A percentile compares a stretch with the other conserved stretches of the same genome.
Evolutionary conservation across 2,888 invertebrate genomes (phyloP).

Genomic region (Campoplex capitator): DNA sequence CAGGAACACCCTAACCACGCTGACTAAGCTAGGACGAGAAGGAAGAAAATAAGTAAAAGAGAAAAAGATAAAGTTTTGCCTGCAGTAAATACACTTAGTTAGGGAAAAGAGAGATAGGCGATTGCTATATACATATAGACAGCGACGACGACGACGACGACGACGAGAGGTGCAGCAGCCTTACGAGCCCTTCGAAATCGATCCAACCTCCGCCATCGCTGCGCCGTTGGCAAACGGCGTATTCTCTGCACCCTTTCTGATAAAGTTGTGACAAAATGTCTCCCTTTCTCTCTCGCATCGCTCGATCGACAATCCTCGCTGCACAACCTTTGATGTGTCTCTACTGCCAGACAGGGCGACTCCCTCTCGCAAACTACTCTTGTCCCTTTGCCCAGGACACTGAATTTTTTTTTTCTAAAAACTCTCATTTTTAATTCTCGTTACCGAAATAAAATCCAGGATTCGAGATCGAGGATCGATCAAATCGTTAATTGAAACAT

Average conservation of each 20-base stretch:
- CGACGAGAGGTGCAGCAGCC: slow-evolving; percentile 62
- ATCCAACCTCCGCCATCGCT: slow-evolving; percentile 64
- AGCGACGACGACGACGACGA: neutral
- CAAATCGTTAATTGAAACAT: neutral
- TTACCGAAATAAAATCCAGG: neutral
- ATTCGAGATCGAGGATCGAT: neutral
- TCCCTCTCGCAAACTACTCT: slow-evolving; percentile 20
- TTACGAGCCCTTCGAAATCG: slow-evolving; percentile 66
- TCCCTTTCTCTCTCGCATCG: slow-evolving; percentile 22
- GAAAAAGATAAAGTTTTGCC: slow-evolving; percentile 49
- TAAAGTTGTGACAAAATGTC: slow-evolving; percentile 35
- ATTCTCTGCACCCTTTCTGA: slow-evolving; percentile 44
- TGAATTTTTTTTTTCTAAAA: neutral
- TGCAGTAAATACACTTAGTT: slow-evolving; percentile 20
- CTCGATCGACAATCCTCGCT: slow-evolving; percentile 49
- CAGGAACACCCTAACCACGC: slow-evolving; percentile 50
- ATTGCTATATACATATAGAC: neutral
- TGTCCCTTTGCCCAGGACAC: neutral
- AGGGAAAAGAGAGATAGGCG: slow-evolving; percentile 10
- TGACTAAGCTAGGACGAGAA: slow-evolving; percentile 73
- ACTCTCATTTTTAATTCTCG: neutral
- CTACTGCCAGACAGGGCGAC: slow-evolving; percentile 54
- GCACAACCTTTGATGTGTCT: slow-evolving; percentile 52
- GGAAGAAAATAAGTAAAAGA: slow-evolving; percentile 9
- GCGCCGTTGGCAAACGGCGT: slow-evolving; percentile 35